phyloP scores from a whole-genome alignment of 2,113 vertebrate genomes.

The Spheniscus mendiculus region DNA sequence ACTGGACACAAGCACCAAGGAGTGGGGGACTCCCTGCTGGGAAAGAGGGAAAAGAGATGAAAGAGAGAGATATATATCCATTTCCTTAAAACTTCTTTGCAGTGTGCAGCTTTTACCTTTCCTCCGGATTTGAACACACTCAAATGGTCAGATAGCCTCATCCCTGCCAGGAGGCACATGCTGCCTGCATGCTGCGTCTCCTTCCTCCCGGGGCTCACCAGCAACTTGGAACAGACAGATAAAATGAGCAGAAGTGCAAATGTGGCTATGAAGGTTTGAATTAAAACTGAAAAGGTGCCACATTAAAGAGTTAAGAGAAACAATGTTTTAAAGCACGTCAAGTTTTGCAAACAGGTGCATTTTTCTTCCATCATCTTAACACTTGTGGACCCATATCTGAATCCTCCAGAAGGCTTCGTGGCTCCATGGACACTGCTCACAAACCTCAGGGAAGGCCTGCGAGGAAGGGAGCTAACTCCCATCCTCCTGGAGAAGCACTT shows the following conservation, averaged over 20 bases:
- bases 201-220: background rate
- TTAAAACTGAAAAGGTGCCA: background rate
- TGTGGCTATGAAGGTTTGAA: background rate
- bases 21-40: background rate
- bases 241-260: background rate
- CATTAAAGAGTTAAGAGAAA: background rate
- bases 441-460: rapidly evolving
- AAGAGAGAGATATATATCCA: background rate
- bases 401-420: background rate
- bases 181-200: rapidly evolving
- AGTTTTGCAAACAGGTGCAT: background rate
- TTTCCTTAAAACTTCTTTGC: background rate
- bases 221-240: background rate
- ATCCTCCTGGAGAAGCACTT: background rate
- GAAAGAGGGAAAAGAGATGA: background rate
- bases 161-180: background rate
- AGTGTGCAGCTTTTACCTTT: background rate
- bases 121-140: background rate
- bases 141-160: background rate
- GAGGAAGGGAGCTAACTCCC: background rate
- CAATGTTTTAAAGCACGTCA: rapidly evolving
- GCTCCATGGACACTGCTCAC: background rate
- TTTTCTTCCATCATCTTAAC: background rate
- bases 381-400: background rate
- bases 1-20: background rate